These are phyloP conservation scores for Edolisoma coerulescens DNA, from an alignment of 2,113 vertebrate genomes.

Conservation along the genomic window DNA sequence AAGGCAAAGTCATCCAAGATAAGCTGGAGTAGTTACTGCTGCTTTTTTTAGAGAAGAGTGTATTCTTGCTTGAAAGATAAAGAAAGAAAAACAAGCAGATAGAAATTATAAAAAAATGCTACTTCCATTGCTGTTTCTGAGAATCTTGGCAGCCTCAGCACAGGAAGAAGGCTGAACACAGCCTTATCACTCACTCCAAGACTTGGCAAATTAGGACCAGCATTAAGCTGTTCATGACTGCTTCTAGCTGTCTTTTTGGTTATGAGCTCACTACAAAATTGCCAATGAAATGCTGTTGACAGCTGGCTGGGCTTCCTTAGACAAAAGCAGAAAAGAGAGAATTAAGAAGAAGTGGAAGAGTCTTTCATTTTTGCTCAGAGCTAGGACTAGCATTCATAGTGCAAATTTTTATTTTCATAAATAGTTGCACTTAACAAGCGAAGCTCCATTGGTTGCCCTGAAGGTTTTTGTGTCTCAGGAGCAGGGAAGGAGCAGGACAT, in stretches of 20 bases:
- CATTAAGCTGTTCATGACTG: conserved; percentile 36
- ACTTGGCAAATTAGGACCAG: conserved; percentile 31
- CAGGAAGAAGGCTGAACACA: not conserved
- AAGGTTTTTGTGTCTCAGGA: not conserved
- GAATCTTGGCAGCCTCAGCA: not conserved
- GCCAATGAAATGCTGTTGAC: not conserved
- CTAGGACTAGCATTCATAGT: not conserved
- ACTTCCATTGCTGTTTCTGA: not conserved
- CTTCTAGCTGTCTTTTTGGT: conserved; percentile 13
- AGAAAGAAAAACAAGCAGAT: not conserved
- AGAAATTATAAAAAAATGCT: not conserved
- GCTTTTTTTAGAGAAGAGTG: not conserved
- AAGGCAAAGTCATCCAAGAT: not conserved
- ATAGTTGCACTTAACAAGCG: not conserved
- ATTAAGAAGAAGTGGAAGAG: not conserved
- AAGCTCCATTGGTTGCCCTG: not conserved
- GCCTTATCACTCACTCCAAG: conserved; percentile 30
- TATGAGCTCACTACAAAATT: conserved; percentile 8
- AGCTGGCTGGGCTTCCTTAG: not conserved
- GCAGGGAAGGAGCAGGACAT: not conserved
- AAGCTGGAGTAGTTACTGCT: conserved; percentile 6
- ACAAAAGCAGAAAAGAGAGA: not conserved
- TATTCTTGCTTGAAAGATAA: conserved; percentile 16
- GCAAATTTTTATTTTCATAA: not conserved
- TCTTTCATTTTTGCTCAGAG: not conserved